These are phyloP conservation scores for Zosterops borbonicus DNA, from an alignment of 2,113 vertebrate species.

Conservation along the genomic window DNA sequence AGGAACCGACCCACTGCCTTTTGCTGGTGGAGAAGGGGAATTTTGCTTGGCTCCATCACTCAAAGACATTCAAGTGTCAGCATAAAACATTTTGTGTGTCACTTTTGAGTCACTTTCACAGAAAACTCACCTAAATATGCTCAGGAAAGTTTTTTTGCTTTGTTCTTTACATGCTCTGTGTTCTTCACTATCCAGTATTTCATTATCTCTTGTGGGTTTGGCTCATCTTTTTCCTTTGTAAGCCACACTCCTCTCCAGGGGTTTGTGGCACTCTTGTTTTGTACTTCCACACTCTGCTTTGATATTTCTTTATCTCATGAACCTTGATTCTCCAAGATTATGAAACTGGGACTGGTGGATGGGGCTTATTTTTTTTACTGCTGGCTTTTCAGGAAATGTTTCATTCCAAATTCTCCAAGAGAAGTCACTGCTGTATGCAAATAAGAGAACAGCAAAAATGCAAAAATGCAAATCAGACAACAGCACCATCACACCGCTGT, in stretches of 20 bases:
- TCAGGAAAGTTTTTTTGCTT: neutral
- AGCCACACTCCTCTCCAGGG: neutral
- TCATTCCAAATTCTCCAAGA: neutral
- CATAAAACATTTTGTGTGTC: neutral
- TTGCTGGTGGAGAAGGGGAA: neutral
- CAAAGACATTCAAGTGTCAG: neutral
- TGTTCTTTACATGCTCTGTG: neutral
- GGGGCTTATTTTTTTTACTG: neutral
- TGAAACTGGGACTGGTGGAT: neutral
- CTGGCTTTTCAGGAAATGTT: neutral
- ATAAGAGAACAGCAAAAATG: no score
- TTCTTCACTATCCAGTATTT: neutral
- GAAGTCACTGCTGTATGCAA: neutral
- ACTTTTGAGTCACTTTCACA: neutral
- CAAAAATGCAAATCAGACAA: neutral
- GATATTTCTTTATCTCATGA: neutral
- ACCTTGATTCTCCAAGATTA: neutral
- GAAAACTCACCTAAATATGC: neutral
- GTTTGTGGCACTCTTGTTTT: neutral
- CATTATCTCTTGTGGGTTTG: neutral
- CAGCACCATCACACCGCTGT: rapidly evolving
- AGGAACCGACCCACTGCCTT: neutral
- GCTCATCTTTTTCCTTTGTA: neutral
- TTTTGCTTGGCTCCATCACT: neutral
- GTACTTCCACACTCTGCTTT: neutral